Evolutionary conservation across 2,113 vertebrate species (phyloP).

Genomic region (Fulica atra): DNA sequence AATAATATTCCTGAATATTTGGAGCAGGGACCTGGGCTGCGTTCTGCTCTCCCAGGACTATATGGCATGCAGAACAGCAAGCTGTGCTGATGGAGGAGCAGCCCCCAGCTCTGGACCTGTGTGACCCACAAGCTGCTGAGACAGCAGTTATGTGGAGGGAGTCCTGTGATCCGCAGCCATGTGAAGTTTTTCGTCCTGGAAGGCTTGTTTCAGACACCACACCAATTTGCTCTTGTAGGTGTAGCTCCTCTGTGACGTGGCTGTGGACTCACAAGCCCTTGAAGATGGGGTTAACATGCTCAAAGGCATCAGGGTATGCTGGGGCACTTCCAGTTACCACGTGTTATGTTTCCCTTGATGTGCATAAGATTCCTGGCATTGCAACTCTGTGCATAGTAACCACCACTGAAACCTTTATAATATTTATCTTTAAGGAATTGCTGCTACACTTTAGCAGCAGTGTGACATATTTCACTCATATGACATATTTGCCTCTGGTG

Average conservation of each 20-base stretch:
- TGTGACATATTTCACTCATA: neutral
- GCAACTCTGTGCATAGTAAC: neutral
- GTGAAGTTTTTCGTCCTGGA: neutral
- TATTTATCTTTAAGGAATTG: neutral
- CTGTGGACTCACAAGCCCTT: neutral
- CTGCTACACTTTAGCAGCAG: neutral
- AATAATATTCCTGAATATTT: neutral
- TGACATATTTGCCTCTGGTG: accelerated
- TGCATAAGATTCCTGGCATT: neutral
- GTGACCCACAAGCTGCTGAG: neutral
- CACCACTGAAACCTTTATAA: neutral
- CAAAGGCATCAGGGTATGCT: neutral
- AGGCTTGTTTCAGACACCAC: neutral
- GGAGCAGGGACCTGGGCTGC: neutral
- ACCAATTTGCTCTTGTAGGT: neutral
- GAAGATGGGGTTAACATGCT: neutral
- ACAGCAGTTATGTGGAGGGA: neutral
- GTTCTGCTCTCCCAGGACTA: neutral
- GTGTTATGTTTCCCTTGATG: neutral
- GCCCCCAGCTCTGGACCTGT: neutral
- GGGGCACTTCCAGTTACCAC: neutral
- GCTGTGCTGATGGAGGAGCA: neutral
- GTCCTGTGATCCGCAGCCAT: neutral
- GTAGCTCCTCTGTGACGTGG: neutral
- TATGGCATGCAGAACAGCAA: neutral